These are phyloP conservation scores for Mesorhabditis spiculigera DNA, from an alignment of 2,888 invertebrate species.

Conservation along the genomic window DNA sequence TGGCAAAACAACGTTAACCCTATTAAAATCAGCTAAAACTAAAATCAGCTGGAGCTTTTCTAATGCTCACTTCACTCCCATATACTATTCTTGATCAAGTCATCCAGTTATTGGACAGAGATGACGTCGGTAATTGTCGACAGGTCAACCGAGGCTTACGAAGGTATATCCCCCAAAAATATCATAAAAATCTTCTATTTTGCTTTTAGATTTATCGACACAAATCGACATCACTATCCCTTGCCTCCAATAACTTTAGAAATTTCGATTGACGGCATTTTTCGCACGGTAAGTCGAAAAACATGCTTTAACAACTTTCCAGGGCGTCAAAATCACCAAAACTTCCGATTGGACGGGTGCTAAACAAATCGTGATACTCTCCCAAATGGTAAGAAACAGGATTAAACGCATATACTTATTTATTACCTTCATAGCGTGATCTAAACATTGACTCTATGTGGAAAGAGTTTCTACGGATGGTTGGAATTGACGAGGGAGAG, in stretches of 20 bases:
- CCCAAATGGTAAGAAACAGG: background rate
- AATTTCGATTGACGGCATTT: background rate
- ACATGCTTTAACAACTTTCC: background rate
- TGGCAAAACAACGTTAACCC: too few relatives aligned
- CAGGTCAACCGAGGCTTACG: background rate
- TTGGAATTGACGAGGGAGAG: background rate
- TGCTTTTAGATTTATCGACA: background rate
- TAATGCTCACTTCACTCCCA: background rate
- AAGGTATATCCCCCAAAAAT: background rate
- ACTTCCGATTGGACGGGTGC: background rate
- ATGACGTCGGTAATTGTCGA: background rate
- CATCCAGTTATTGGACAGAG: background rate
- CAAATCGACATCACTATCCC: constrained; percentile 2
- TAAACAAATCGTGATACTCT: background rate
- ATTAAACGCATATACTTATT: background rate
- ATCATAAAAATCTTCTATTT: too few relatives aligned
- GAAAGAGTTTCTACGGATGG: background rate
- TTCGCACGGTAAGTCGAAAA: background rate
- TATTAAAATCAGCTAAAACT: too few relatives aligned
- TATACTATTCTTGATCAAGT: background rate
- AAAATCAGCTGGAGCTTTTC: too few relatives aligned
- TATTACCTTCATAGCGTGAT: background rate
- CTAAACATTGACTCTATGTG: background rate
- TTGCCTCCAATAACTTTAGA: background rate
- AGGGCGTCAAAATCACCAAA: constrained; percentile 1